phyloP scores from a whole-genome alignment of 2,797 vertebrate genomes.

The Poeciliopsis gracilis region DNA sequence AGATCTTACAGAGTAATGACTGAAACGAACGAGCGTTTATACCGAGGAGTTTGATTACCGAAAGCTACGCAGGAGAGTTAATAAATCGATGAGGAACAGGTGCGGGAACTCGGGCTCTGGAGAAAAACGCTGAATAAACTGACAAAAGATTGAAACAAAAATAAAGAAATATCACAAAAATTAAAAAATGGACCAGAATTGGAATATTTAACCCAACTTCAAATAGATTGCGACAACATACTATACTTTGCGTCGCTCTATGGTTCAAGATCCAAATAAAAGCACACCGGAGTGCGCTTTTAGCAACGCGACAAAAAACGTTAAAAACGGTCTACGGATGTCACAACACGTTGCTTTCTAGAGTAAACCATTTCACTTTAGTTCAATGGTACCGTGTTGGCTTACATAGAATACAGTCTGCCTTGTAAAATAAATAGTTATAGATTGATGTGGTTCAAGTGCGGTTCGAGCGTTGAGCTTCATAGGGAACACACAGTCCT shows the following conservation, averaged over 20 bases:
- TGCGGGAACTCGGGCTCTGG: not conserved
- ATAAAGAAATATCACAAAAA: not conserved
- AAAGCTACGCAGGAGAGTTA: not conserved
- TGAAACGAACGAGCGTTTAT: not conserved
- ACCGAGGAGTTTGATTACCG: not conserved
- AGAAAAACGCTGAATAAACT: not conserved
- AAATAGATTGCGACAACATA: not conserved
- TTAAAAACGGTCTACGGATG: not conserved
- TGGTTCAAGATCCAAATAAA: not conserved
- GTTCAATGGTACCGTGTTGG: slow-evolving; percentile 25
- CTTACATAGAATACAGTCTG: slow-evolving; percentile 42
- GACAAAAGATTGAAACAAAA: not conserved
- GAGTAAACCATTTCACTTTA: slow-evolving; percentile 32
- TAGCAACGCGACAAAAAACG: not conserved
- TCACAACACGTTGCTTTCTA: slow-evolving; percentile 9
- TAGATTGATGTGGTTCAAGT: slow-evolving; percentile 56
- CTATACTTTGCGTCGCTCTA: not conserved
- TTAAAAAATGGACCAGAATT: not conserved
- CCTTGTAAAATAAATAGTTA: slow-evolving; percentile 61
- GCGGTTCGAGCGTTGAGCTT: not conserved
- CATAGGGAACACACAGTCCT: slow-evolving; percentile 21
- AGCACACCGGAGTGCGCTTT: not conserved
- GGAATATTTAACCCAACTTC: not conserved
- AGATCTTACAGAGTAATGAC: not conserved
- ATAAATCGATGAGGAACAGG: not conserved